These are phyloP conservation scores for Lycodopsis pacificus DNA, from an alignment of 2,797 vertebrate species.

Conservation along the genomic window DNA sequence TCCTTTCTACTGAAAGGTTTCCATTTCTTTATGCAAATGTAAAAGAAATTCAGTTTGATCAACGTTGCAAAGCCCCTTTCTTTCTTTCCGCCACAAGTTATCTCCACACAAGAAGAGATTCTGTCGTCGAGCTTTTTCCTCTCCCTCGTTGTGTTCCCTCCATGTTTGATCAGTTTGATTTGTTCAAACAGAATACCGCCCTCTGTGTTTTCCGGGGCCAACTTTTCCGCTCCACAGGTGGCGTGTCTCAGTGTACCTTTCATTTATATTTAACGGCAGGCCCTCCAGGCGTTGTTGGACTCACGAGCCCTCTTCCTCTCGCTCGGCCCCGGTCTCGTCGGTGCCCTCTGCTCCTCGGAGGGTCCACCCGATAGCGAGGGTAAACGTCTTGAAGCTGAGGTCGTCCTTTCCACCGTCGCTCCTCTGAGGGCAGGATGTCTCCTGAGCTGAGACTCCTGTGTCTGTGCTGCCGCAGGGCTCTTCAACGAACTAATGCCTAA, in stretches of 20 bases:
- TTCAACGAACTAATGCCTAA: conserved; percentile 25
- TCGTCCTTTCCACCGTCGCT: conserved; percentile 24
- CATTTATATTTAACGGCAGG: conserved; percentile 83
- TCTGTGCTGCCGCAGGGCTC: conserved; percentile 18
- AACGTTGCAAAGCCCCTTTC: background rate
- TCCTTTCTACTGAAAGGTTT: background rate
- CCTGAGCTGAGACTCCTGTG: conserved; percentile 22
- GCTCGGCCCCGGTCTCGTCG: background rate
- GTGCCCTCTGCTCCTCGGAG: conserved; percentile 30
- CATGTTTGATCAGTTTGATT: conserved; percentile 83
- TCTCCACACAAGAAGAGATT: conserved; percentile 30
- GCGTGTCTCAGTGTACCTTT: conserved; percentile 75
- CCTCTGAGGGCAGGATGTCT: conserved; percentile 31
- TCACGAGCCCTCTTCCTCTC: conserved; percentile 41
- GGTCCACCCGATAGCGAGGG: conserved; percentile 24
- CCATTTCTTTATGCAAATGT: conserved; percentile 24
- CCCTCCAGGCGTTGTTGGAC: conserved; percentile 51
- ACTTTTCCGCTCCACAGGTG: conserved; percentile 71
- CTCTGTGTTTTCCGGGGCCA: conserved; percentile 70
- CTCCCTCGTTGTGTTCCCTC: conserved; percentile 2
- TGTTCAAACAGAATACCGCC: conserved; percentile 78
- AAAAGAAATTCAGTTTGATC: background rate
- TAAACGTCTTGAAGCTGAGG: conserved; percentile 56
- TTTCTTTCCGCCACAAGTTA: conserved; percentile 1
- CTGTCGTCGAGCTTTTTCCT: conserved; percentile 17